phyloP scores from a whole-genome alignment of 2,797 vertebrate species.

The Oryzias sinensis region DNA sequence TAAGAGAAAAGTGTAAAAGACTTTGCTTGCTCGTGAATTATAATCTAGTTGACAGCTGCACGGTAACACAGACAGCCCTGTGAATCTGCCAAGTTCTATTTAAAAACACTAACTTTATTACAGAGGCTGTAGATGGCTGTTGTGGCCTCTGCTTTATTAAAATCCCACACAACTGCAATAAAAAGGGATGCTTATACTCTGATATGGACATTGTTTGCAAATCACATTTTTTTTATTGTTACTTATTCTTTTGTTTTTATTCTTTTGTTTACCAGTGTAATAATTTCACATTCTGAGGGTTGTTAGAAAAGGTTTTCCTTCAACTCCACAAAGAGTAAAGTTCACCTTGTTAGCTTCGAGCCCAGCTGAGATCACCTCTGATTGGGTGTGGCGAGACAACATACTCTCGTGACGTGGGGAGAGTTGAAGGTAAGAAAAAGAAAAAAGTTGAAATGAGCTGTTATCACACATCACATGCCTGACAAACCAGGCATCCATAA shows the following conservation, averaged over 20 bases:
- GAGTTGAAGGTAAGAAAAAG: not conserved
- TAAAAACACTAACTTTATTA: conserved; percentile 38
- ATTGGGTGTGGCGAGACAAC: conserved; percentile 45
- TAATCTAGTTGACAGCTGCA: conserved; percentile 59
- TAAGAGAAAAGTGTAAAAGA: conserved; percentile 41
- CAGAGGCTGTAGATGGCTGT: conserved; percentile 35
- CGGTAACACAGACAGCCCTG: conserved; percentile 27
- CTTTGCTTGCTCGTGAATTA: conserved; percentile 60
- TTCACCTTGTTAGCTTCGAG: conserved; percentile 62
- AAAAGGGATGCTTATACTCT: not conserved
- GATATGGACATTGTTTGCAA: too few relatives aligned
- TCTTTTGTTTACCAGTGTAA: not conserved
- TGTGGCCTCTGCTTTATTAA: conserved; percentile 39
- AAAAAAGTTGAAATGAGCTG: conserved; percentile 13
- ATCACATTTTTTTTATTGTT: not conserved
- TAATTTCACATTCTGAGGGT: not conserved
- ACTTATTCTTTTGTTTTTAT: conserved; percentile 8
- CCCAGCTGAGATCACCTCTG: conserved; percentile 58
- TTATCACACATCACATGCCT: conserved; percentile 53
- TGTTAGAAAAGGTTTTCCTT: conserved; percentile 2
- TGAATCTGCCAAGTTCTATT: conserved; percentile 41
- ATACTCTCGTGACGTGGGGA: conserved; percentile 25
- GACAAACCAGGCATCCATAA: conserved; percentile 53
- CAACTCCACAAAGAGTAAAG: conserved; percentile 42
- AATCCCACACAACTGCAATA: conserved; percentile 35